Evolutionary conservation across 2,797 vertebrate genomes (phyloP), one percentile per base, ranked within the genome.

Genomic region (Gymnocypris eckloni): DNA sequence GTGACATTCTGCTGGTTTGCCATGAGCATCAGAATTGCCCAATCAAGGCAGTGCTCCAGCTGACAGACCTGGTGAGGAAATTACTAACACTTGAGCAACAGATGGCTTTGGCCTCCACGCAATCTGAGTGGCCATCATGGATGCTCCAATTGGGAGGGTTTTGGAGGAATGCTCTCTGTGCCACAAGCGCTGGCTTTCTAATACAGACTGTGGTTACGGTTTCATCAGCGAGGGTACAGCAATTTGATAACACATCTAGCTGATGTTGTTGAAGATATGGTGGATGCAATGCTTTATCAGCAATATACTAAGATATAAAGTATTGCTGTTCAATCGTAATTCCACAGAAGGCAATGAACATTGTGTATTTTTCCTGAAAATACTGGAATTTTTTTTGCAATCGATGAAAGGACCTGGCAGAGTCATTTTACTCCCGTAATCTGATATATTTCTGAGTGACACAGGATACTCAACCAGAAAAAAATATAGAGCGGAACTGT

Each of bases 41-140:
- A 91, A 90, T 90, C 90, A 91, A 89, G 81, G 80, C 85, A 61
- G 86, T 50, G 67, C 87, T 91, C 87, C 89, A 91, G 90, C 87
- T 91, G 90, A 91, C 87, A 87, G 79, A 43, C 84, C 90, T 88
- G 88, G 79, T 89, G 90, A 85, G 86, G 87, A 91, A 91, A 91
- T 91, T 89, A 90, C 85, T 86, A 85, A 85, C 85, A 89, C 87
- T 89, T 83, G 72, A 89, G 87, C 90, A 89, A 90, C 90, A 91
- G 89, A 91, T 91, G 90, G 89, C 89, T 86, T 78, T 89, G 89
- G 88, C 84, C 84, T 83, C 76, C 82, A 48, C 64, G 76, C 86
- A 82, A 75, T 37, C 86, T 28, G 67, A 67, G 69, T 64, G 84
- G 82, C 88, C 86, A 86, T 82, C 80, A 66, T 39, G 39, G 88